phyloP scores from a whole-genome alignment of 1,140 invertebrate genomes.

The Drosophila carrolli region DNA sequence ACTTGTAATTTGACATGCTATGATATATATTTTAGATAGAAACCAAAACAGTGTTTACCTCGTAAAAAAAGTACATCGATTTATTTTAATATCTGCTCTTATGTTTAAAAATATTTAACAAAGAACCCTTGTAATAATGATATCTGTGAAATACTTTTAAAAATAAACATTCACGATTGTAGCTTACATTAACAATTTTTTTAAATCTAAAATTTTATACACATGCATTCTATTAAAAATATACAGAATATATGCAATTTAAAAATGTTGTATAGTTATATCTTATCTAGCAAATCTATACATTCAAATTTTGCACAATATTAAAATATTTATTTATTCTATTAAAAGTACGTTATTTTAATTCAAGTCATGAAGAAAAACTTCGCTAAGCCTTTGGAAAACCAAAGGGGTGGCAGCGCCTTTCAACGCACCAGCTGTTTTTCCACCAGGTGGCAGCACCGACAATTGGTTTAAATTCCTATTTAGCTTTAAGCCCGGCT shows the following conservation, averaged over 20 bases:
- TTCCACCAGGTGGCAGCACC: constrained; percentile 17
- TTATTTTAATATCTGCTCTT: constrained; percentile 1
- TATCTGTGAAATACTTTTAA: constrained; percentile 25
- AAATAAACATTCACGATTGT: constrained; percentile 18
- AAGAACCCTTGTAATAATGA: constrained; percentile 24
- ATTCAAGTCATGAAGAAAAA: too few species aligned
- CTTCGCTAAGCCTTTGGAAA: too few species aligned
- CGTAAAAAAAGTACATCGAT: background rate
- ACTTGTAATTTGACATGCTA: constrained; percentile 43
- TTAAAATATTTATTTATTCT: too few species aligned
- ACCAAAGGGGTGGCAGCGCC: background rate
- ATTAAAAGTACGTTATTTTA: too few species aligned
- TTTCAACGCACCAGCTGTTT: constrained; percentile 9
- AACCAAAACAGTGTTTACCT: background rate
- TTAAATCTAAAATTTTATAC: background rate
- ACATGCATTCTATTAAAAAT: too few species aligned
- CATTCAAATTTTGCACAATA: too few species aligned
- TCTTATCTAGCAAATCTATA: background rate
- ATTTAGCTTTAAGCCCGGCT: constrained; percentile 19
- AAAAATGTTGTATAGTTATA: too few species aligned
- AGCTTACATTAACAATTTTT: background rate
- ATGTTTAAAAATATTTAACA: constrained; percentile 4
- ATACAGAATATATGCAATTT: too few species aligned
- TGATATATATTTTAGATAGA: constrained; percentile 28
- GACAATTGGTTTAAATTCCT: constrained; percentile 29